Evolutionary conservation across 2,797 vertebrate species (phyloP).

Genomic region (Stomatorhinus walkeri): DNA sequence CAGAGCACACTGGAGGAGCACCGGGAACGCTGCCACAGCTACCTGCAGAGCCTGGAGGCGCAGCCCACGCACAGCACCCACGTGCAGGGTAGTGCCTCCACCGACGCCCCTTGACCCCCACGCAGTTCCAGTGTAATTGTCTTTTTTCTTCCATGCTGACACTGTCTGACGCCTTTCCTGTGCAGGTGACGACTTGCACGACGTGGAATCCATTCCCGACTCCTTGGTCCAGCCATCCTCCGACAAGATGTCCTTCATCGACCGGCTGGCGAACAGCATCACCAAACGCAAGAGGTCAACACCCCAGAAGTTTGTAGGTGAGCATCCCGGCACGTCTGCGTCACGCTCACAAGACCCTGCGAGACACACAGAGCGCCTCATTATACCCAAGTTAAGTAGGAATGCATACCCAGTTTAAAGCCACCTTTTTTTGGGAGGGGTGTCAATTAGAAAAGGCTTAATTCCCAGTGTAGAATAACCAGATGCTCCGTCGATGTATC

Average conservation of each 20-base stretch:
- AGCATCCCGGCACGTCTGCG: constrained; percentile 40
- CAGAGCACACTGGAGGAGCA: constrained; percentile 90
- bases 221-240: constrained; percentile 70
- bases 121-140: not conserved
- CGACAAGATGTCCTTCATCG: constrained; percentile 76
- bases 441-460: not conserved
- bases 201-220: constrained; percentile 74
- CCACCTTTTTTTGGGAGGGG: not conserved
- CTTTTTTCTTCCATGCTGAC: not conserved
- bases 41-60: constrained; percentile 78
- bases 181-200: constrained; percentile 76
- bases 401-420: not conserved
- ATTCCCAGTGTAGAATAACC: not conserved
- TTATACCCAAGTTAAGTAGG: not conserved
- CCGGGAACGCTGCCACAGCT: constrained; percentile 84
- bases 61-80: constrained; percentile 63
- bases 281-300: constrained; percentile 93
- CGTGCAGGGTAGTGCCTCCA: constrained; percentile 53
- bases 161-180: not conserved
- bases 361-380: not conserved
- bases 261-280: constrained; percentile 80
- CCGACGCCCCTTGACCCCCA: not conserved
- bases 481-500: not conserved
- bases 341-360: not conserved
- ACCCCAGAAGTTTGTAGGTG: constrained; percentile 92